Evolutionary conservation across 1,140 invertebrate genomes (phyloP), one percentile per base, ranked within the genome.

Genomic region (Dysdera silvatica): DNA sequence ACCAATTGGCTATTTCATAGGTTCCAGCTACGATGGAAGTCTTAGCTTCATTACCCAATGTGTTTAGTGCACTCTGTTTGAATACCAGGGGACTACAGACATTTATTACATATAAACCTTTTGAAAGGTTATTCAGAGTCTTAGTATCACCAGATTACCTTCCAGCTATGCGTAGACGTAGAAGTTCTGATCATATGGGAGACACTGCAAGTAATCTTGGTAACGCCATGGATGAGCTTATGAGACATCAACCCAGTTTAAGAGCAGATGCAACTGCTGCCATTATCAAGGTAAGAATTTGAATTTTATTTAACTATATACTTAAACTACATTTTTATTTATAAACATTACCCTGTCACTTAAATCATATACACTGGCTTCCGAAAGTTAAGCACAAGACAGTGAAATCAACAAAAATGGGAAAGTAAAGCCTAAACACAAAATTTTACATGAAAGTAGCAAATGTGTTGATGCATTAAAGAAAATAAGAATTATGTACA

Each of bases 191-290:
- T 76, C 86, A 87, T 0, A 80, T 89, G 68, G 87, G 88, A 26
- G 91, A 93, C 72, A 91, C 90, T n/a, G 89, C 91, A 5, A 85
- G 87, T 24, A 92, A 89, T 79, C 76, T 95, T 18, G 91, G 91
- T 24, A 91, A 87, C 78, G 87, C 90, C 2, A 92, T 95, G 88
- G 91, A 95, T 75, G 91, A 95, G 74, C 72, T 95, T 2, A 92
- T 95, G 86, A 80, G 91, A 61, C 91, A 95, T 75, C 91, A 95
- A 74, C 91, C 91, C 1, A 88, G 85, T 62, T 76, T 95, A 16
- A 83, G 88, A 74, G 78, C 82, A 7, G 85, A 87, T 71, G 89
- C 89, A 6, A 92, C 85, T 1, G 80, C 82, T 33, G 88, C 89
- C 2, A 90, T 93, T 64, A 87, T 93, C 4, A 85, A 88, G 73